A percentile compares a stretch with the other conserved stretches of the same genome.
Conservation (phyloP, 1,140 invertebrate species). For the Ceratina japonica region DNA sequence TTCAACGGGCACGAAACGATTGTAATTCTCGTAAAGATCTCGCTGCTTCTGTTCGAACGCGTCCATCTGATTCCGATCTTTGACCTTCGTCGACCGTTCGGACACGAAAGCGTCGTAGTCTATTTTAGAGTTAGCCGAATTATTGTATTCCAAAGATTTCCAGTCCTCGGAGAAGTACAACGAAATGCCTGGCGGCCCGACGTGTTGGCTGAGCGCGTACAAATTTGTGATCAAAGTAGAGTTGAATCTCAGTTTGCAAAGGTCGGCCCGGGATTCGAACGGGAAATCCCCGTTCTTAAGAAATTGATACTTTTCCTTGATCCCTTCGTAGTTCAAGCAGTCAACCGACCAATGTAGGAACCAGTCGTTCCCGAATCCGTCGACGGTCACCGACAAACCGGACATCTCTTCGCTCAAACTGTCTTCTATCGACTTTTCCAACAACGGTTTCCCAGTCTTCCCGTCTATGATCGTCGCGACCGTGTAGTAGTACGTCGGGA, state of each 20-base stretch:
- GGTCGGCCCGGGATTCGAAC: conserved; percentile 84
- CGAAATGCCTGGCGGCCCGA: conserved; percentile 84
- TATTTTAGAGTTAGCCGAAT: conserved; percentile 73
- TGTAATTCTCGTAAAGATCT: conserved; percentile 29
- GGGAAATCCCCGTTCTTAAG: conserved; percentile 82
- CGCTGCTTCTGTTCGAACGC: conserved; percentile 41
- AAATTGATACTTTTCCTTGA: conserved; percentile 72
- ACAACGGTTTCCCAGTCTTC: conserved; percentile 83
- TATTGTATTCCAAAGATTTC: conserved; percentile 77
- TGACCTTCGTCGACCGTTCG: conserved; percentile 51
- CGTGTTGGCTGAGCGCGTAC: conserved; percentile 85
- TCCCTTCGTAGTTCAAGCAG: conserved; percentile 81
- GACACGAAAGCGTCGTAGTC: conserved; percentile 62
- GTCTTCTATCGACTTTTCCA: conserved; percentile 84
- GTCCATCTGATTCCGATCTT: conserved; percentile 26
- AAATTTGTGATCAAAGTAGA: conserved; percentile 83
- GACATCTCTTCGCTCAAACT: conserved; percentile 85
- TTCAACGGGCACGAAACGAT: conserved; percentile 7
- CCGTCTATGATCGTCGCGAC: conserved; percentile 86
- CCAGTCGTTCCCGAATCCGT: conserved; percentile 85
- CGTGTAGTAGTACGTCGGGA: conserved; percentile 88
- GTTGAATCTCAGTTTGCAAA: conserved; percentile 88
- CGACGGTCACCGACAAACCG: conserved; percentile 83
- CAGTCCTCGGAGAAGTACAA: conserved; percentile 75
- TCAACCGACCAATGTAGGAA: conserved; percentile 88